A percentile compares a stretch with the other conserved stretches of the same genome.
Conservation (phyloP, 2,888 invertebrate species). For the Diplolepis rosae region DNA sequence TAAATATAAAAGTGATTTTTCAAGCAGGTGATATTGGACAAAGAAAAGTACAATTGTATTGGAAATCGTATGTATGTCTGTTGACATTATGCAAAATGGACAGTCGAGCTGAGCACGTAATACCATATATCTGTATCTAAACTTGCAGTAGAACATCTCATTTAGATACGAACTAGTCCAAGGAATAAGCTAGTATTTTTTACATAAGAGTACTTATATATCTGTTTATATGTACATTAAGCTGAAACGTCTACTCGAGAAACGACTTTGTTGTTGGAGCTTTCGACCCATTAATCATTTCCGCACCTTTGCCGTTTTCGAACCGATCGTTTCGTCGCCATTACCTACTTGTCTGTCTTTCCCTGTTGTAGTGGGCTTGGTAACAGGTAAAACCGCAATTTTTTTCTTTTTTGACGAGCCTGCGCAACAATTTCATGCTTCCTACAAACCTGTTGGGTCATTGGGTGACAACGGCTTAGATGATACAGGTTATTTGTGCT, state of each 20-base stretch:
- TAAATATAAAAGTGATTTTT: slow-evolving; percentile 23
- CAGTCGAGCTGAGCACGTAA: slow-evolving; percentile 26
- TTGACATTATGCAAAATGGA: slow-evolving; percentile 30
- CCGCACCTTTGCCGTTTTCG: slow-evolving; percentile 28
- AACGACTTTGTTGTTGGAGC: slow-evolving; percentile 26
- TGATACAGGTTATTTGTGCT: not conserved
- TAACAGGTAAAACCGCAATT: slow-evolving; percentile 16
- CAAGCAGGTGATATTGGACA: slow-evolving; percentile 15
- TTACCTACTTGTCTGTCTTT: slow-evolving; percentile 9
- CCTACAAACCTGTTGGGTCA: not conserved
- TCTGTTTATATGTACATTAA: slow-evolving; percentile 15
- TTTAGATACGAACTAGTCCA: slow-evolving; percentile 3
- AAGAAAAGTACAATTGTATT: slow-evolving; percentile 3
- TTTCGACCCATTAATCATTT: slow-evolving; percentile 31
- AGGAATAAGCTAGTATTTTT: slow-evolving; percentile 16
- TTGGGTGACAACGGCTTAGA: not conserved
- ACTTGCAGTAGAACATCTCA: slow-evolving; percentile 20
- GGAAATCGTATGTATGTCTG: slow-evolving; percentile 15
- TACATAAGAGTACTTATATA: slow-evolving; percentile 1
- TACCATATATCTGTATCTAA: not conserved
- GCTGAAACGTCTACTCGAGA: slow-evolving; percentile 28
- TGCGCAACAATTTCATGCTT: not conserved
- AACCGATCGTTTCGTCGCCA: slow-evolving; percentile 23
- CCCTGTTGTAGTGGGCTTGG: not conserved
- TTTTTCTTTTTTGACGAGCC: slow-evolving; percentile 2